Percentiles rank a stretch among this genome's conserved stretches.
phyloP scores from a whole-genome alignment of 2,113 vertebrate species.

The Myiozetetes cayanensis region DNA sequence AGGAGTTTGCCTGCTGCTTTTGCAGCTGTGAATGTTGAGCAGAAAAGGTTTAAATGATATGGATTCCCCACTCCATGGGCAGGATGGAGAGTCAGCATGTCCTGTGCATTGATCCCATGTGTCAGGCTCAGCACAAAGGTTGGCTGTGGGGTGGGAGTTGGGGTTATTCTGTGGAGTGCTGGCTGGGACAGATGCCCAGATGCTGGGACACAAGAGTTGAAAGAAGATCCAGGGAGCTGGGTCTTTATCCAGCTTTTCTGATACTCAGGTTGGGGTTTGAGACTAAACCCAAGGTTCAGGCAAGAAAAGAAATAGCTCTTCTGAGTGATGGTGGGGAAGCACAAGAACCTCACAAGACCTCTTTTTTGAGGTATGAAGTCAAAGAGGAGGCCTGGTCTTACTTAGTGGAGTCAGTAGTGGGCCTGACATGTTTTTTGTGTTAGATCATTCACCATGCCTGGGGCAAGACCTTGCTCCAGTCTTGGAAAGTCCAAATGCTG shows the following conservation, averaged over 20 bases:
- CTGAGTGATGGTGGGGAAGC: neutral
- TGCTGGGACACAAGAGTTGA: neutral
- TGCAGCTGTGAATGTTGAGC: neutral
- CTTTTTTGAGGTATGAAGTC: neutral
- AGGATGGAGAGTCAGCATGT: neutral
- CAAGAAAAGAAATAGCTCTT: neutral
- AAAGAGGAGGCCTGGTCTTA: neutral
- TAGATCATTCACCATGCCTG: neutral
- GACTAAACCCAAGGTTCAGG: neutral
- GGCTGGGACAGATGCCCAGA: neutral
- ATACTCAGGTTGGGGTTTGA: neutral
- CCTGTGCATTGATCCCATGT: neutral
- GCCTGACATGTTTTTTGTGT: neutral
- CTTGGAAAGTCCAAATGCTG: neutral
- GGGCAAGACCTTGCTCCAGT: neutral
- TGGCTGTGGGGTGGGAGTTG: neutral
- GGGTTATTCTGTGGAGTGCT: neutral
- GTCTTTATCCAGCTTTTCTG: neutral
- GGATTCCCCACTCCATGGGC: neutral
- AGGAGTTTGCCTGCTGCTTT: conserved; percentile 7
- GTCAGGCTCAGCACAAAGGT: fast-evolving
- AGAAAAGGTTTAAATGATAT: neutral
- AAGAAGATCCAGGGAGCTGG: neutral
- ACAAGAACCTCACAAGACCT: neutral
- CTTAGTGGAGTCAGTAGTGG: neutral